These are phyloP conservation scores for Oligia strigilis DNA, from an alignment of 2,888 invertebrate genomes.

Conservation along the genomic window DNA sequence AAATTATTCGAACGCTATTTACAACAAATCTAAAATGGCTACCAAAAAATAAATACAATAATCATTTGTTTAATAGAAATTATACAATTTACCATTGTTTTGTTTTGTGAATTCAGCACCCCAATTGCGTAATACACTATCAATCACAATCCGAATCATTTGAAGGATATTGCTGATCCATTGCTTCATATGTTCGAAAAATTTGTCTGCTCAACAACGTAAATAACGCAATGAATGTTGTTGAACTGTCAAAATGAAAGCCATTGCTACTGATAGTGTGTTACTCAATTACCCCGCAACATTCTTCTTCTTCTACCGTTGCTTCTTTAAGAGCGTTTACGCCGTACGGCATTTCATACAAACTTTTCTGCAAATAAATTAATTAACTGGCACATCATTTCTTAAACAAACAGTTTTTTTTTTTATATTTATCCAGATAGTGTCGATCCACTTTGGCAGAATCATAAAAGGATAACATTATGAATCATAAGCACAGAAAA, in stretches of 20 bases:
- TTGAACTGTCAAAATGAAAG: not conserved
- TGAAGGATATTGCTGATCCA: not conserved
- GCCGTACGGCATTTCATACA: too few species aligned
- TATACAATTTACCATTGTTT: not conserved
- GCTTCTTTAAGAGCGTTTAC: too few species aligned
- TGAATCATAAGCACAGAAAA: too few species aligned
- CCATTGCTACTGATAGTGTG: not conserved
- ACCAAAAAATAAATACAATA: not conserved
- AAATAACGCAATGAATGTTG: not conserved
- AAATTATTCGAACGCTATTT: slow-evolving; percentile 10
- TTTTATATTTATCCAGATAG: not conserved
- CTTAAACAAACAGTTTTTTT: not conserved
- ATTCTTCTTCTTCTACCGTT: not conserved
- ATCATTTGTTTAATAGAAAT: not conserved
- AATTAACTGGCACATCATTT: not conserved
- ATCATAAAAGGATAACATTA: too few species aligned
- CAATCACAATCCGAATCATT: not conserved
- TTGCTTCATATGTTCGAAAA: not conserved
- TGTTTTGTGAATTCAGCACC: not conserved
- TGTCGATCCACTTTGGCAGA: not conserved
- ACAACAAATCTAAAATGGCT: slow-evolving; percentile 22
- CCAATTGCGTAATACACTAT: not conserved
- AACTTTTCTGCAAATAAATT: too few species aligned
- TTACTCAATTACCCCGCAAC: not conserved
- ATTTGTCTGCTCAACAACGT: not conserved